Evolutionary conservation across 2,888 invertebrate species (phyloP).

Genomic region (Charanyca ferruginea): DNA sequence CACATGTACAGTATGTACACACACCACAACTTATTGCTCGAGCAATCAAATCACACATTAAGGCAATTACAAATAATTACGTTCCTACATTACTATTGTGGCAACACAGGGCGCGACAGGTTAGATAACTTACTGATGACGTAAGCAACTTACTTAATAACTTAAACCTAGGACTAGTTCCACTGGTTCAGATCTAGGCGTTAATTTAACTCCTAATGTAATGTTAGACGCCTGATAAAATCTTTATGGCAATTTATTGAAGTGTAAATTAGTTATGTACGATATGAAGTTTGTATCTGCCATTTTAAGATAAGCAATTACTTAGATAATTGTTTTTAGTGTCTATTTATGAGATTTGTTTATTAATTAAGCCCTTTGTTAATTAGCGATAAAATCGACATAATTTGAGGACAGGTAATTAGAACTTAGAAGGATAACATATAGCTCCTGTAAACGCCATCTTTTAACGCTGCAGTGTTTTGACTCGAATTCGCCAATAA

Average conservation of each 20-base stretch:
- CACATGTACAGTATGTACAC: neutral
- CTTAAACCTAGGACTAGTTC: slow-evolving; percentile 60
- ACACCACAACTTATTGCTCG: slow-evolving; percentile 7
- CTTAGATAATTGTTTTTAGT: slow-evolving; percentile 2
- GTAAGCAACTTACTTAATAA: slow-evolving; percentile 69
- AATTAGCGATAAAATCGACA: neutral
- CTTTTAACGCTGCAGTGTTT: too few species aligned
- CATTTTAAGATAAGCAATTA: slow-evolving; percentile 2
- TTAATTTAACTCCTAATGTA: slow-evolving; percentile 37
- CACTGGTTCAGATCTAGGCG: slow-evolving; percentile 32
- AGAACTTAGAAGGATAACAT: too few species aligned
- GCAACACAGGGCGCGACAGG: slow-evolving; percentile 59
- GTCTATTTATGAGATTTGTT: neutral
- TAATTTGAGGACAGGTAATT: neutral
- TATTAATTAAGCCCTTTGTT: neutral
- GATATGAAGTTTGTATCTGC: slow-evolving; percentile 1
- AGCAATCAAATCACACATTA: slow-evolving; percentile 48
- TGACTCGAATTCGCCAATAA: too few species aligned
- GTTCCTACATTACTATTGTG: slow-evolving; percentile 36
- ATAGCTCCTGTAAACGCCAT: too few species aligned
- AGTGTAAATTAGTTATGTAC: slow-evolving; percentile 28
- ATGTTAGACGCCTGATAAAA: slow-evolving; percentile 51
- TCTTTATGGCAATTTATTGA: slow-evolving; percentile 46
- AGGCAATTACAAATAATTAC: slow-evolving; percentile 48
- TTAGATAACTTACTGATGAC: slow-evolving; percentile 70